Conservation (phyloP, 2,797 vertebrate genomes). For the Hypotaenidia okinawae region DNA sequence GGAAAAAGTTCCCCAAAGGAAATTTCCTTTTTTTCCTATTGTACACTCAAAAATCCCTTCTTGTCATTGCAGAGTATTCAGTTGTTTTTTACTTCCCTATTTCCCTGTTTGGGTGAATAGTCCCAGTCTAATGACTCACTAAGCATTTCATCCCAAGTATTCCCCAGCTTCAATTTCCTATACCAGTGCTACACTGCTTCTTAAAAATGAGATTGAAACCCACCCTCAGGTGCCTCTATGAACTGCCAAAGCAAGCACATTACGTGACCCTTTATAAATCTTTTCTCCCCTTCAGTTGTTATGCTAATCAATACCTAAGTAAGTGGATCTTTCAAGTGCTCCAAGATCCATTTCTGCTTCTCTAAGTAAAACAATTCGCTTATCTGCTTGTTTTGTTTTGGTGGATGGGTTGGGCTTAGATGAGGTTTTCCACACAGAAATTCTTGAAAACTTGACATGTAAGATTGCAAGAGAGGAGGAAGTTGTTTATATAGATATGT, state of each 20-base stretch:
- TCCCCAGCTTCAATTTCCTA: background rate
- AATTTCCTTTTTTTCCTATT: constrained; percentile 33
- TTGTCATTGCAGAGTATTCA: background rate
- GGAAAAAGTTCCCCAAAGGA: constrained; percentile 15
- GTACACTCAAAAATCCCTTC: constrained; percentile 35
- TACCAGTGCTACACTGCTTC: background rate
- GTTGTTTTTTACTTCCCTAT: constrained; percentile 16
- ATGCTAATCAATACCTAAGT: background rate
- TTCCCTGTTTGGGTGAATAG: background rate
- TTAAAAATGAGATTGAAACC: background rate
- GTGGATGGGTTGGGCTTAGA: background rate
- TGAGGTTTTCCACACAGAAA: background rate
- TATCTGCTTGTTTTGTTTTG: background rate
- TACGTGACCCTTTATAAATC: background rate
- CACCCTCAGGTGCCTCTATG: background rate
- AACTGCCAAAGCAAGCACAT: background rate
- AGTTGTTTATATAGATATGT: background rate
- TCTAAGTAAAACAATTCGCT: background rate
- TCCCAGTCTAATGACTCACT: background rate
- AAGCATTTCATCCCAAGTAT: background rate
- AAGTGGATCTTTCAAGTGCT: background rate
- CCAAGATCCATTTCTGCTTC: background rate
- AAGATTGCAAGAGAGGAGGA: background rate
- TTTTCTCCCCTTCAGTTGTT: background rate
- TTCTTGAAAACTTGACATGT: background rate